Conservation (phyloP, 2,797 vertebrate genomes). For the Gobionotothen gibberifrons region DNA sequence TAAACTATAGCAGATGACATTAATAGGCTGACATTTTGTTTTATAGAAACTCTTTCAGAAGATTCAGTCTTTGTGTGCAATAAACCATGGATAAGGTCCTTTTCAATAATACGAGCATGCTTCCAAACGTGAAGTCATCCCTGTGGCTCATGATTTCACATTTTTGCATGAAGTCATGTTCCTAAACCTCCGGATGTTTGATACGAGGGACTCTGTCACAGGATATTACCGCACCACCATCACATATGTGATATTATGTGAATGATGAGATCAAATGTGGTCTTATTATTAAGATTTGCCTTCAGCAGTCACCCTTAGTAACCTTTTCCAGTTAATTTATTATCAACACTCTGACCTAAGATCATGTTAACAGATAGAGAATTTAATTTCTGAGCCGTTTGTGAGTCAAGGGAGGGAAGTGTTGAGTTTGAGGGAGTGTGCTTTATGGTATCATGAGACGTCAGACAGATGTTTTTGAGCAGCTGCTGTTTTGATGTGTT, state of each 20-base stretch:
- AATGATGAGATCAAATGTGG: not conserved
- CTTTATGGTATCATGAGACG: conserved; percentile 22
- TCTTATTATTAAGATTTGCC: not conserved
- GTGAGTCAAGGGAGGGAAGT: conserved; percentile 1
- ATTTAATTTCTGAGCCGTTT: not conserved
- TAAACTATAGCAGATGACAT: not conserved
- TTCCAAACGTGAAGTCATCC: conserved; percentile 30
- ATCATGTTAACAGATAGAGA: not conserved
- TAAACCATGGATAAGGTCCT: not conserved
- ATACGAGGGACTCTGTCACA: not conserved
- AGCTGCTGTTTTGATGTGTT: conserved; percentile 27
- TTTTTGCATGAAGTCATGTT: conserved; percentile 39
- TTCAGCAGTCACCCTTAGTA: not conserved
- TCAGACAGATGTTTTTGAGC: conserved; percentile 43
- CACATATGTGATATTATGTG: not conserved
- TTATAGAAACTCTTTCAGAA: not conserved
- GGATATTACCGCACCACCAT: not conserved
- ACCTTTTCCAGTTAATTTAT: not conserved
- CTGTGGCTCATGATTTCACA: conserved; percentile 1
- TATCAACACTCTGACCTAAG: not conserved
- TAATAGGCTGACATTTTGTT: not conserved
- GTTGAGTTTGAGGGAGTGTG: conserved; percentile 9
- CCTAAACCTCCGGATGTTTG: not conserved
- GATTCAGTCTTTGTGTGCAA: not conserved
- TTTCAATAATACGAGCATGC: not conserved